Evolutionary conservation across 1,140 invertebrate genomes (phyloP).

Genomic region (Nebria ingens): DNA sequence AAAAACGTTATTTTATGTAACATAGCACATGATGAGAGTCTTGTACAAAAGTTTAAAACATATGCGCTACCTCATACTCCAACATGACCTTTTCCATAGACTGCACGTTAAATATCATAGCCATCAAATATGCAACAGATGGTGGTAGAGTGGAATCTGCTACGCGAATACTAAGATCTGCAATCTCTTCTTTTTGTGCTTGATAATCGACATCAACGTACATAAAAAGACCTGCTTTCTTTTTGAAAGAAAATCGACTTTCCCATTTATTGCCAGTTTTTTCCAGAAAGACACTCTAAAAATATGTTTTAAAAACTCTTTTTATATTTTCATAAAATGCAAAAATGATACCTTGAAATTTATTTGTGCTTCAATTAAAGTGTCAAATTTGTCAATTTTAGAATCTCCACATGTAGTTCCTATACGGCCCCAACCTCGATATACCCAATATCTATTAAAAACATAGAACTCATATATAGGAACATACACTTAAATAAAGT

Average conservation of each 20-base stretch:
- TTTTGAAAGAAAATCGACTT: conserved; percentile 57
- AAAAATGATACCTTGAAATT: conserved; percentile 47
- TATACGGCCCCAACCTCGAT: conserved; percentile 89
- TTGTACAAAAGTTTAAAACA: conserved; percentile 5
- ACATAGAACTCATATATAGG: no score
- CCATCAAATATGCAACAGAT: conserved; percentile 73
- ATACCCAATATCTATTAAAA: conserved; percentile 63
- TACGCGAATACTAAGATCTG: conserved; percentile 27
- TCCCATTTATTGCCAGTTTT: conserved; percentile 79
- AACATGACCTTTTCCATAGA: conserved; percentile 86
- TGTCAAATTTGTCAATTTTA: conserved; percentile 54
- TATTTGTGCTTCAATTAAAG: conserved; percentile 47
- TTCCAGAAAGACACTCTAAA: conserved; percentile 52
- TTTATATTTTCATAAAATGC: background rate
- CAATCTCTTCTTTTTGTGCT: conserved; percentile 34
- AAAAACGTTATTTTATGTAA: conserved; percentile 19
- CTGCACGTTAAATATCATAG: conserved; percentile 83
- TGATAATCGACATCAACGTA: conserved; percentile 88
- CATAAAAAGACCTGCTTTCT: conserved; percentile 69
- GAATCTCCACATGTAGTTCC: conserved; percentile 83
- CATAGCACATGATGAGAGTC: no score
- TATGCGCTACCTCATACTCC: conserved; percentile 70
- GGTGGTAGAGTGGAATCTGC: conserved; percentile 53
- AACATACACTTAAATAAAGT: background rate
- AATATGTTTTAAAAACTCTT: background rate